Percentiles rank a stretch among this genome's conserved stretches.
These are phyloP conservation scores for Sminthurides bifidus DNA, from an alignment of 1,140 invertebrate genomes.

Conservation along the genomic window DNA sequence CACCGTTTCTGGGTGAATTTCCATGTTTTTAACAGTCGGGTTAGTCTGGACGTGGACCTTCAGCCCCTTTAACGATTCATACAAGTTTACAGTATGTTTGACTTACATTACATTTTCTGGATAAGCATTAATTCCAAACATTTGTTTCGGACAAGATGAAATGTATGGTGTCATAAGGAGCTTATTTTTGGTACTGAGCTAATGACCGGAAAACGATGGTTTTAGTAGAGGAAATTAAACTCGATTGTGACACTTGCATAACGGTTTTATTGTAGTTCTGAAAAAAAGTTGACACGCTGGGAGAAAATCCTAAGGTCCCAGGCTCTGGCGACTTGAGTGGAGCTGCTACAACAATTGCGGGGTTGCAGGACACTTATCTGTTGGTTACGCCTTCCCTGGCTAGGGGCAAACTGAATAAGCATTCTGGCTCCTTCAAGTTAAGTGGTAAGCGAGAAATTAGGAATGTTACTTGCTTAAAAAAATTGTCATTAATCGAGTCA, in stretches of 20 bases:
- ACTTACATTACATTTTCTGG: too few species aligned
- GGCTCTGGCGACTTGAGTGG: slow-evolving; percentile 84
- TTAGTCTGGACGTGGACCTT: too few species aligned
- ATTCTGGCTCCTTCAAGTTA: slow-evolving; percentile 58
- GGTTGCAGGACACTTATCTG: slow-evolving; percentile 95
- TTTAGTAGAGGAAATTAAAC: not conserved
- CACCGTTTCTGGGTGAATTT: too few species aligned
- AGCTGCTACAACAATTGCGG: slow-evolving; percentile 80
- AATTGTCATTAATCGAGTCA: not conserved
- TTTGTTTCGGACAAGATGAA: too few species aligned
- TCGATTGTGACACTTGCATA: not conserved
- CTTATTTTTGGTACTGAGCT: not conserved
- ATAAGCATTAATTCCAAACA: too few species aligned
- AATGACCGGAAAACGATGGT: not conserved
- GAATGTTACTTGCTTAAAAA: not conserved
- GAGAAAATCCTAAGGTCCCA: slow-evolving; percentile 65
- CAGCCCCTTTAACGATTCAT: too few species aligned
- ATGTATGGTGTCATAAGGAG: too few species aligned
- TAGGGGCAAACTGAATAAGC: slow-evolving; percentile 72
- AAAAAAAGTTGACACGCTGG: slow-evolving; percentile 56
- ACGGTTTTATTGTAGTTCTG: slow-evolving; percentile 15
- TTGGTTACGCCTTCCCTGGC: slow-evolving; percentile 81
- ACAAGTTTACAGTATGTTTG: too few species aligned
- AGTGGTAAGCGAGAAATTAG: slow-evolving; percentile 48
- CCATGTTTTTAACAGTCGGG: too few species aligned